Base-by-base conservation (phyloP, 2,797 vertebrate species). In the Fratercula arctica region DNA sequence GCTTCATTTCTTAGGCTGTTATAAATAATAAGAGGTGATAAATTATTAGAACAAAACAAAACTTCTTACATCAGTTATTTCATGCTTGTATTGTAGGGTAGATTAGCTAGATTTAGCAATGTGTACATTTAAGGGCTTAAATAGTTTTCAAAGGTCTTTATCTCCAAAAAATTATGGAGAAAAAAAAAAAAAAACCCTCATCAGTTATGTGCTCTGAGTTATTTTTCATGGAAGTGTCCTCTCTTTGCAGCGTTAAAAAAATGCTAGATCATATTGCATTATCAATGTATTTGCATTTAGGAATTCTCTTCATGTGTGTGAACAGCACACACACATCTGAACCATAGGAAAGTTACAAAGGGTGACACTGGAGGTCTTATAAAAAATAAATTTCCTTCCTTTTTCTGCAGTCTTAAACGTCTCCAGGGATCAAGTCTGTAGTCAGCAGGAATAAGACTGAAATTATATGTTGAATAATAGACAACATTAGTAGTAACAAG, bases 1-100 rank as follows among this genome's bases (percentile, higher is more conserved):
- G 92, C 50, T 86, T 94, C 46, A 80, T 95, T 94, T 95, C 29
- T 97, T 77, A 66, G 81, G 24, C 60, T 96, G 92, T 90, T 79
- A 50, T 25, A 28, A 60, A 87, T 82, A 93, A 59, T 66, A 46
- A 75, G 39, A 87, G 33, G 75, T 88, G 53, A 80, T 68, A 74
- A 89, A 80, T 67, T 79, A 16, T 33, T 73, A 66, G 59, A 19
- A 87, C 5, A 67, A 85, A 48, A 1, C 16, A 86, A 60, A 23
- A 16, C 3, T 21, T 41, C 39, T 39, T 8, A 59, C 48, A 60
- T 73, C n/a, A 37, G 41, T 64, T 93, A 66, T 90, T 87, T 92
- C 37, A 33, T 8, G 1, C 29, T 51, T 80, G 25, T 16, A 43
- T 89, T 90, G 85, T 79, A 61, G 23, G 79, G 39, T 3, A 60